A percentile compares a stretch with the other conserved stretches of the same genome.
Conservation (phyloP, 2,888 invertebrate species). For the Leptogaster cylindrica region DNA sequence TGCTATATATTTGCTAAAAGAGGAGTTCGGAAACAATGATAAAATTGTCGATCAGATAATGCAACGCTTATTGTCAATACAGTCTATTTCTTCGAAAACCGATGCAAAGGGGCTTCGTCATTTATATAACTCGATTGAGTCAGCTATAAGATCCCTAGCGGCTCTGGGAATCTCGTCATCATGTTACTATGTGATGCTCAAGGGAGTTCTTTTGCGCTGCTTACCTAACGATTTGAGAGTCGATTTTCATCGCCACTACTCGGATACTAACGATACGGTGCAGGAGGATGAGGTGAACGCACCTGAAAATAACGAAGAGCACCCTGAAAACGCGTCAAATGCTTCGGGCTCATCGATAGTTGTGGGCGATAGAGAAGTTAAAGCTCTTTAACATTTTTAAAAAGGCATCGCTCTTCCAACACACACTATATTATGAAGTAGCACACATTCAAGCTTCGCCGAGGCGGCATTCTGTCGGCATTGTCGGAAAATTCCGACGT, state of each 20-base stretch:
- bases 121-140: slow-evolving; percentile 29
- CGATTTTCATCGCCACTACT: slow-evolving; percentile 29
- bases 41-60: slow-evolving; percentile 33
- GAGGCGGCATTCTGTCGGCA: no score
- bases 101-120: slow-evolving; percentile 26
- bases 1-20: slow-evolving; percentile 30
- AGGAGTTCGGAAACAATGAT: slow-evolving; percentile 37
- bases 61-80: slow-evolving; percentile 37
- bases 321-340: no score
- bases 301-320: no score
- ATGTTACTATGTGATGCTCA: slow-evolving; percentile 38
- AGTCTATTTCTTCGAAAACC: slow-evolving; percentile 12
- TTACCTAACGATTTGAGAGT: slow-evolving; percentile 26
- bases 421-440: no score
- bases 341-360: no score
- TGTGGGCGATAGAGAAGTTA: no score
- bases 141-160: slow-evolving; percentile 33
- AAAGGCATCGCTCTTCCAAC: no score
- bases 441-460: no score
- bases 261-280: no score
- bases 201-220: slow-evolving; percentile 37
- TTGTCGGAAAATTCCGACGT: no score
- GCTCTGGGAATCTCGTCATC: slow-evolving; percentile 36
- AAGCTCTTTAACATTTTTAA: no score
- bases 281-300: no score